Evolutionary conservation across 2,113 vertebrate genomes (phyloP).

Genomic region (Ascaphus truei): DNA sequence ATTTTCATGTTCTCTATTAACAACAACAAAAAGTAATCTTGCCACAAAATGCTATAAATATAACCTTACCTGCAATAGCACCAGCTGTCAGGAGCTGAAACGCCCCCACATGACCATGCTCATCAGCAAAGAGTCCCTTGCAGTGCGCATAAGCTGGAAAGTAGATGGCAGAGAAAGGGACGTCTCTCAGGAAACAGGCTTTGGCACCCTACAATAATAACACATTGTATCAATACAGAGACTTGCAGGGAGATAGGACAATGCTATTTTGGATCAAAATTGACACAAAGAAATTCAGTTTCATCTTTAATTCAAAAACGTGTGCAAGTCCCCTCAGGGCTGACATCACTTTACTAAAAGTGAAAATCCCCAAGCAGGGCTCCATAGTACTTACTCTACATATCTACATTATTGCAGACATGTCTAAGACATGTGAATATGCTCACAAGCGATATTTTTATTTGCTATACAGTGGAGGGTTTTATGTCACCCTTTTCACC

Average conservation of each 20-base stretch:
- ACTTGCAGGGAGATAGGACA: not conserved
- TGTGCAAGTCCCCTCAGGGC: too few relatives aligned
- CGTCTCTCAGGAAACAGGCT: slow-evolving; percentile 97
- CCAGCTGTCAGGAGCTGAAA: slow-evolving; percentile 90
- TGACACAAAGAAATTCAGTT: too few relatives aligned
- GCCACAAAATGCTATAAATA: slow-evolving; percentile 35
- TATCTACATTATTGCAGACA: too few relatives aligned
- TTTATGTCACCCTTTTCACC: too few relatives aligned
- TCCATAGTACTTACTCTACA: too few relatives aligned
- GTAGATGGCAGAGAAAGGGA: slow-evolving; percentile 98
- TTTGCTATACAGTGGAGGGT: too few relatives aligned
- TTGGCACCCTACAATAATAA: slow-evolving; percentile 83
- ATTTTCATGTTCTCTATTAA: slow-evolving; percentile 48
- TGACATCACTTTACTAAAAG: too few relatives aligned
- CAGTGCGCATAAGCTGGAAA: slow-evolving; percentile 94
- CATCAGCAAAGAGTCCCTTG: slow-evolving; percentile 83
- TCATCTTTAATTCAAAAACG: too few relatives aligned
- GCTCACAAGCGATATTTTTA: too few relatives aligned
- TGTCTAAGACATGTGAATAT: too few relatives aligned
- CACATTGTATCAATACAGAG: slow-evolving; percentile 49
- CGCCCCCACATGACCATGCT: slow-evolving; percentile 79
- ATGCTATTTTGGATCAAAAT: too few relatives aligned
- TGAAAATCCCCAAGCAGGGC: too few relatives aligned
- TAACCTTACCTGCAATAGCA: slow-evolving; percentile 86
- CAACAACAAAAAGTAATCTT: slow-evolving; percentile 26